Conservation (phyloP, 2,113 vertebrate genomes). For the Maylandia zebra region DNA sequence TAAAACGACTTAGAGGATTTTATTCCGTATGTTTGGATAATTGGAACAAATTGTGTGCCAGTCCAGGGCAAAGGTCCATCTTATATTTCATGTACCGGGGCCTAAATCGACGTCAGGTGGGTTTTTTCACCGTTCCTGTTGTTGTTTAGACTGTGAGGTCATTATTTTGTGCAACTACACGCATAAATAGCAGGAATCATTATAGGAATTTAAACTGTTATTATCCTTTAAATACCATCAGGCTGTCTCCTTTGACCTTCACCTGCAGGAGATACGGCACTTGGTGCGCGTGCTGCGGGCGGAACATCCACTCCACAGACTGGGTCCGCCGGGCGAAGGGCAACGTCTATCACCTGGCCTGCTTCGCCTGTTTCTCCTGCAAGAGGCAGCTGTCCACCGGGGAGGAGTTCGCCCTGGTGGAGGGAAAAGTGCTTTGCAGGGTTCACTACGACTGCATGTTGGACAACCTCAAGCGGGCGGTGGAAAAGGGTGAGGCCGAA, state of each 20-base stretch:
- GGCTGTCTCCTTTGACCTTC: background rate
- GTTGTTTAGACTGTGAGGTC: fast-evolving
- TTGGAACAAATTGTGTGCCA: background rate
- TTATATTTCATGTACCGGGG: background rate
- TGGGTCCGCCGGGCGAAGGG: conserved; percentile 96
- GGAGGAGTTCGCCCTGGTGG: conserved; percentile 96
- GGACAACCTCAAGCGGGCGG: conserved; percentile 94
- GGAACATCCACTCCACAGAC: conserved; percentile 93
- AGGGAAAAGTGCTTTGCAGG: conserved; percentile 92
- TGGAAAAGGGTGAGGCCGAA: conserved; percentile 84
- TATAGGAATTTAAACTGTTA: background rate
- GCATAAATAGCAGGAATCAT: background rate
- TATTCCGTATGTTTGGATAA: background rate
- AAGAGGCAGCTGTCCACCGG: conserved; percentile 96
- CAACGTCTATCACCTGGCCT: conserved; percentile 92
- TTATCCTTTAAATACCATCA: background rate
- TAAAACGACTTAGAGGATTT: background rate
- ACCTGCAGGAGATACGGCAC: conserved; percentile 87
- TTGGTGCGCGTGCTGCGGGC: conserved; percentile 91
- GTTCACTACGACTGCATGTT: conserved; percentile 97
- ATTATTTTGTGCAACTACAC: background rate
- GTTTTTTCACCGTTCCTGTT: background rate
- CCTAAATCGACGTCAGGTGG: background rate
- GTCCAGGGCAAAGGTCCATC: fast-evolving
- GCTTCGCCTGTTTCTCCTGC: conserved; percentile 97